Evolutionary conservation across 2,888 invertebrate species (phyloP), one percentile per base, ranked within the genome.

Genomic region (Halictus ligatus): DNA sequence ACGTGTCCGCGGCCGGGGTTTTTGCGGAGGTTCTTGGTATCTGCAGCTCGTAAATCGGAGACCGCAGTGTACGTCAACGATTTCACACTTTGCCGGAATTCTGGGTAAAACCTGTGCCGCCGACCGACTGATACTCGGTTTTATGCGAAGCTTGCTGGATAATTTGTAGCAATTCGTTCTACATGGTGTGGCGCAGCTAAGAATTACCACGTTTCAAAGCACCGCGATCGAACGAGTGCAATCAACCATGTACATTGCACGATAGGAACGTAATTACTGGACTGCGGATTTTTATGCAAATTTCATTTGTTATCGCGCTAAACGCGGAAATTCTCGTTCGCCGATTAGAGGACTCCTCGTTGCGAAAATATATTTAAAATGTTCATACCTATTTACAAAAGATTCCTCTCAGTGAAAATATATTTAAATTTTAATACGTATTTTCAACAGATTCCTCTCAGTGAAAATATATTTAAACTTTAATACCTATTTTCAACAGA

Each of bases 1-100:
- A 83, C 67, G 29, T 73, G 54, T 35, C 60, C 67, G 77, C 83
- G 73, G 29, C 75, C 50, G 75, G 29, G 75, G 78, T 82, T 86
- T 86, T 88, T 86, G 73, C 76, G 25, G n/a, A 69, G 78, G 86
- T 83, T 81, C 77, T 77, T 82, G 80, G 80, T 81, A 75, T 75
- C 54, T 75, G 75, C 48, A 25, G 85, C 80, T 89, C 89, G 87
- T 89, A 89, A 89, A 89, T 89, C 84, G 79, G 78, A 54, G 7
- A 46, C 82, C 78, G 85, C 60, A 76, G 79, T 35, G 58, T 58
- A 72, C 81, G 82, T 86, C 84, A 83, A 80, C 89, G 87, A 89
- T 89, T 87, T 88, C 87, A 83, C 89, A 80, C 82, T 81, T 87
- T 80, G 64, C 84, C 75, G 80, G 81, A 75, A 25, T 67, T 64